These are phyloP conservation scores for Taenioides sp. DNA, from an alignment of 2,797 vertebrate genomes.

Conservation along the genomic window DNA sequence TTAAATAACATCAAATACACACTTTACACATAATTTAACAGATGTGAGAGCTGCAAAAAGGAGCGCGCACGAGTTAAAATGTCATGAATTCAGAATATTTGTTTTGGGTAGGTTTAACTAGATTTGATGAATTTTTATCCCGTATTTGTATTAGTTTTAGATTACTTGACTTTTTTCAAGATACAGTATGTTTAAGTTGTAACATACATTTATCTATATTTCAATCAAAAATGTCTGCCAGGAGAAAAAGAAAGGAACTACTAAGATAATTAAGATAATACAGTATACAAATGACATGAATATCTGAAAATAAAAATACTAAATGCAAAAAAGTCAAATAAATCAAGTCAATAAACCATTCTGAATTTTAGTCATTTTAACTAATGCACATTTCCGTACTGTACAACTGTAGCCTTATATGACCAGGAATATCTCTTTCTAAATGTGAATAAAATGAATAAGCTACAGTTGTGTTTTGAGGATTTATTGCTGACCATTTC, in stretches of 20 bases:
- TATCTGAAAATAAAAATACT: too few species aligned
- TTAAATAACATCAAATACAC: neutral
- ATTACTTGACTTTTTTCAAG: neutral
- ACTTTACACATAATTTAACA: neutral
- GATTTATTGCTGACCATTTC: slow-evolving; percentile 9
- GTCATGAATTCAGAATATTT: neutral
- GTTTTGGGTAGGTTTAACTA: neutral
- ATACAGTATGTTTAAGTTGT: neutral
- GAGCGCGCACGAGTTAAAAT: neutral
- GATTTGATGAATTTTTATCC: neutral
- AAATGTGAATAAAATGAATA: slow-evolving; percentile 10
- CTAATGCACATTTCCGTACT: neutral
- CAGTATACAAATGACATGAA: neutral
- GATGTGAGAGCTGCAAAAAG: neutral
- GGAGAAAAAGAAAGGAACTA: neutral
- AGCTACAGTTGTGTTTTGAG: neutral
- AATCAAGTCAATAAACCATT: neutral
- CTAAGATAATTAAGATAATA: neutral
- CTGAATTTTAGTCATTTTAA: neutral
- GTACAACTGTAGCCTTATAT: neutral
- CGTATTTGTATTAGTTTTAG: neutral
- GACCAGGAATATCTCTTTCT: slow-evolving; percentile 12
- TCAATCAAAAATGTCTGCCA: neutral
- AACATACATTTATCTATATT: neutral
- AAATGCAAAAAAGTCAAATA: too few species aligned